Conservation (phyloP, 2,113 vertebrate species). For the Eonycteris spelaea region DNA sequence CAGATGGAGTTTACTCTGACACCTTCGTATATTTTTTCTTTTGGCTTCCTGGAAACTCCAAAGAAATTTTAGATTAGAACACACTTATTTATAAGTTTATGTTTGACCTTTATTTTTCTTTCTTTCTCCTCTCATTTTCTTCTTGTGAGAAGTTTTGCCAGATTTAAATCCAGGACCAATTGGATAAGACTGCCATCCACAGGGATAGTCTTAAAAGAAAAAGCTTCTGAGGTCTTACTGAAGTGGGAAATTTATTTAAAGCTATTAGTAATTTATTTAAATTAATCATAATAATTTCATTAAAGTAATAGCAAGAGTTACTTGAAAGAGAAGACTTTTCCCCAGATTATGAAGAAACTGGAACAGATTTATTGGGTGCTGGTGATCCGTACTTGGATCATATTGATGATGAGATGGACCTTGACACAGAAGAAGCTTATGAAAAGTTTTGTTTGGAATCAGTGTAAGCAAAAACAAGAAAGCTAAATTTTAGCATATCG, state of each 20-base stretch:
- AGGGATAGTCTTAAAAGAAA: neutral
- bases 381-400: conserved; percentile 76
- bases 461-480: conserved; percentile 85
- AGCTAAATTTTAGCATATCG: conserved; percentile 53
- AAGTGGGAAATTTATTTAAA: neutral
- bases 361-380: neutral
- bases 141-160: neutral
- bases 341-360: neutral
- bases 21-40: neutral
- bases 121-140: neutral
- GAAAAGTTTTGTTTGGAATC: conserved; percentile 95
- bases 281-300: neutral
- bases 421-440: conserved; percentile 94
- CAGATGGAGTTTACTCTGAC: neutral
- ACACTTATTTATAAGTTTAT: neutral
- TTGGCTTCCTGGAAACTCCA: neutral
- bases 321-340: neutral
- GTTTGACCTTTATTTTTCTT: neutral
- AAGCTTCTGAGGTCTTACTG: neutral
- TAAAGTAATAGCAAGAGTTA: neutral
- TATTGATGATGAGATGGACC: conserved; percentile 92
- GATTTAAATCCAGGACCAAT: neutral
- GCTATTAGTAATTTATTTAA: neutral
- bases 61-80: neutral
- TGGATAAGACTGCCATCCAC: neutral